A percentile compares a stretch with the other conserved stretches of the same genome.
Conservation (phyloP, 2,797 vertebrate genomes). For the Oryzias sinensis region DNA sequence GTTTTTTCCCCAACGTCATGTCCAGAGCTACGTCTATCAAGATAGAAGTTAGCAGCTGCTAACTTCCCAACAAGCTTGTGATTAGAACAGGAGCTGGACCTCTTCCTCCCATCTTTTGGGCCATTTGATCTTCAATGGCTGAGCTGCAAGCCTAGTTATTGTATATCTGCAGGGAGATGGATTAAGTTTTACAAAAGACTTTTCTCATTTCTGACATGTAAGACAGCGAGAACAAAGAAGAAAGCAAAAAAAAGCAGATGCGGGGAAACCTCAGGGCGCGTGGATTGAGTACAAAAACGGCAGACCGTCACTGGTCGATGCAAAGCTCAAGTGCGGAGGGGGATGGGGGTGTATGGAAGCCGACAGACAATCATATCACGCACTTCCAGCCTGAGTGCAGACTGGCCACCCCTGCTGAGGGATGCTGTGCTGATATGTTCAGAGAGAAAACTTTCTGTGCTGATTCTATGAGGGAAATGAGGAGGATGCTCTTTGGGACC, state of each 20-base stretch:
- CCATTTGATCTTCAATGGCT: slow-evolving; percentile 58
- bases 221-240: slow-evolving; percentile 32
- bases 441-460: slow-evolving; percentile 24
- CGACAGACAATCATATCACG: slow-evolving; percentile 62
- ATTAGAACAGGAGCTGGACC: slow-evolving; percentile 40
- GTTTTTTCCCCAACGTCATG: too few relatives aligned
- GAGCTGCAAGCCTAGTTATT: slow-evolving; percentile 44
- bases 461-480: slow-evolving; percentile 43
- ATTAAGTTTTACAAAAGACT: slow-evolving; percentile 45
- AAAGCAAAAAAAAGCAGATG: slow-evolving; percentile 4
- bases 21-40: neutral
- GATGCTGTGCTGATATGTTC: slow-evolving; percentile 47
- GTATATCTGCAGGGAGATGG: slow-evolving; percentile 26
- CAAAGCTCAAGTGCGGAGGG: slow-evolving; percentile 19
- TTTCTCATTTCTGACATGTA: slow-evolving; percentile 30
- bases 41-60: slow-evolving; percentile 19
- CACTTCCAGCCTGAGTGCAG: slow-evolving; percentile 55
- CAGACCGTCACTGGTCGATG: slow-evolving; percentile 38
- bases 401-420: slow-evolving; percentile 60
- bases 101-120: slow-evolving; percentile 15
- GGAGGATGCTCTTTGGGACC: slow-evolving; percentile 5
- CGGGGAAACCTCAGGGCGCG: slow-evolving; percentile 30
- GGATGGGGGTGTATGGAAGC: neutral
- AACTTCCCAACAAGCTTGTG: slow-evolving; percentile 38
- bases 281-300: slow-evolving; percentile 31